Conservation (phyloP, 1,140 invertebrate genomes). For the Drosophila mayri region DNA sequence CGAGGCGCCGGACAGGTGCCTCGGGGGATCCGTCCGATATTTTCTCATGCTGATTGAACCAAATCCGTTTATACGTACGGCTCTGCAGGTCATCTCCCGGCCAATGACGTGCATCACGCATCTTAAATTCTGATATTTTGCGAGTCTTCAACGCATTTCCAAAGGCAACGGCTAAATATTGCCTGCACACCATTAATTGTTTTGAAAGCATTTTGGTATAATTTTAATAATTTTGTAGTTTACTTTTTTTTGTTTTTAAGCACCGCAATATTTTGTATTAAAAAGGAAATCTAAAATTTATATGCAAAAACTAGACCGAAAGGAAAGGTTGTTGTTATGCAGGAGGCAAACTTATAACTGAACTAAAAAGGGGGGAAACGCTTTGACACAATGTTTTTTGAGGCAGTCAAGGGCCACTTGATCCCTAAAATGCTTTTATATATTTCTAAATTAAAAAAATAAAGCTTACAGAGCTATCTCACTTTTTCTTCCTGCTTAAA, state of each 20-base stretch:
- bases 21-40: neutral
- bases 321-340: neutral
- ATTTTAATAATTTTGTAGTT: neutral
- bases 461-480: no score
- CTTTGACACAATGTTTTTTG: neutral
- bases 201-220: slow-evolving; percentile 10
- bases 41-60: neutral
- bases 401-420: neutral
- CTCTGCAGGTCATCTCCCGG: neutral
- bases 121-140: slow-evolving; percentile 4
- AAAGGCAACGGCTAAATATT: neutral
- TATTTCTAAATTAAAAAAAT: neutral
- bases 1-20: neutral
- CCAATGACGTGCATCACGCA: slow-evolving; percentile 7
- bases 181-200: neutral
- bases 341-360: neutral
- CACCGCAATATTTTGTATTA: neutral
- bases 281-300: neutral
- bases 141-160: neutral
- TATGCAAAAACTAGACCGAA: neutral
- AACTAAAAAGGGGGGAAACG: neutral
- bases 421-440: neutral
- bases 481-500: no score
- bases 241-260: neutral
- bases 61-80: slow-evolving; percentile 19